Conservation (phyloP, 2,113 vertebrate species). For the Strigops habroptila region DNA sequence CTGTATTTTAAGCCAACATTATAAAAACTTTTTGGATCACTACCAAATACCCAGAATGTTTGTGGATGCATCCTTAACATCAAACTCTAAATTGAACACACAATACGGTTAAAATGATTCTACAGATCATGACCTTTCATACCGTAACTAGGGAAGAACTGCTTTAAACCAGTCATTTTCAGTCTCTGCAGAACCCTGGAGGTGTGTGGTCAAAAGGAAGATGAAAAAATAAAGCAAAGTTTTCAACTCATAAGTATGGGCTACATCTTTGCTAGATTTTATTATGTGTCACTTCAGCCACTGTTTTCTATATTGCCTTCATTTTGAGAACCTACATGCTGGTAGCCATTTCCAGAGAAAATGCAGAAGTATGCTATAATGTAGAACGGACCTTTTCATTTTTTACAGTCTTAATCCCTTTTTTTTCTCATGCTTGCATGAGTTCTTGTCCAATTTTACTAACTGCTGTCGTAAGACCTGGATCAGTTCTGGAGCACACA, state of each 20-base stretch:
- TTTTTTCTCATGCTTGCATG: not conserved
- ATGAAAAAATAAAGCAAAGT: not conserved
- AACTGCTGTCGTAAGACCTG: not conserved
- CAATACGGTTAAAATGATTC: not conserved
- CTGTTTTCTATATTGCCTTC: not conserved
- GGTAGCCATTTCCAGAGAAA: not conserved
- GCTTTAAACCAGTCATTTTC: not conserved
- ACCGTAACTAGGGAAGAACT: not conserved
- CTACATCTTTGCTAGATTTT: not conserved
- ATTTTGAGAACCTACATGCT: not conserved
- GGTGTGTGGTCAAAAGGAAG: fast-evolving
- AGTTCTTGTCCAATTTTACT: not conserved
- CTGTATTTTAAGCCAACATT: not conserved
- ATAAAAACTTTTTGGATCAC: not conserved
- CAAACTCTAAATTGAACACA: not conserved
- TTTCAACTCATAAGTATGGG: not conserved
- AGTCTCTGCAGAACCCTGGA: not conserved
- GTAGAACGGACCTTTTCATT: not conserved
- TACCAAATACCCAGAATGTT: not conserved
- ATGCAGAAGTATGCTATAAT: not conserved
- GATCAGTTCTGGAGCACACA: not conserved
- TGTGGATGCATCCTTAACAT: not conserved
- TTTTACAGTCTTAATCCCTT: not conserved
- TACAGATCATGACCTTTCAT: not conserved
- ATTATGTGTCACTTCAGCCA: not conserved